Evolutionary conservation across 2,113 vertebrate species (phyloP), one percentile per base, ranked within the genome.

Genomic region (Pteropus alecto): DNA sequence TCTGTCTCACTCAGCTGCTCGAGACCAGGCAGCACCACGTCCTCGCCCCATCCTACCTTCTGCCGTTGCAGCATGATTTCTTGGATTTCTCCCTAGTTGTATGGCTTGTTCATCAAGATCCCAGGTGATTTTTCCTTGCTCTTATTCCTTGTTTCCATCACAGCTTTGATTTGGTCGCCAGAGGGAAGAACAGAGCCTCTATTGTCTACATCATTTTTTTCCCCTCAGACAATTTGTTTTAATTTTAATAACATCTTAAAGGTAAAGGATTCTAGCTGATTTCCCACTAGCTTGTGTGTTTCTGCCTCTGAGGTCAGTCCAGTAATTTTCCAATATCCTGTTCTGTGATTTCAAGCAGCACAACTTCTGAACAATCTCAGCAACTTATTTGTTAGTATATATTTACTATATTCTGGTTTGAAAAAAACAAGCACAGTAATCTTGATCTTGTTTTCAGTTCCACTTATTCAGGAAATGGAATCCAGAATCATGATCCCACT

Each of bases 401-500:
- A 5, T 61, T 38, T 6, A 28, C 19, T 35, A 0, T 56, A 0
- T 38, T 38, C 33, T 48, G 46, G 48, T n/a, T 54, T 16, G 78
- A 56, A 76, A 73, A 68, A 54, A 56, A 7, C 51, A 35, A 74
- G 35, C 41, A 1, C 74, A 71, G 35, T 97, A 78, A 98, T 51
- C 54, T 30, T n/a, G 5, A 2, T 70, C 83, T 51, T 83, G 60
- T 78, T 97, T 96, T 86, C 98, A 99, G 99, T 99, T 98, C 99
- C 99, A 33, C 99, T 99, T 16, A 99, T 99, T 98, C 99, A 99
- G 98, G 99, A 99, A 98, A 99, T 99, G 99, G 99, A 99, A 82
- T 99, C 99, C 97, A 99, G 99, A 98, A 99, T 99, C 98, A 99
- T 99, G 99, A 99, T 99, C 98, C 99, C 99, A 2, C 98, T 99